A percentile compares a stretch with the other conserved stretches of the same genome.
Conservation (phyloP, 2,113 vertebrate species). For the Rafetus swinhoei region DNA sequence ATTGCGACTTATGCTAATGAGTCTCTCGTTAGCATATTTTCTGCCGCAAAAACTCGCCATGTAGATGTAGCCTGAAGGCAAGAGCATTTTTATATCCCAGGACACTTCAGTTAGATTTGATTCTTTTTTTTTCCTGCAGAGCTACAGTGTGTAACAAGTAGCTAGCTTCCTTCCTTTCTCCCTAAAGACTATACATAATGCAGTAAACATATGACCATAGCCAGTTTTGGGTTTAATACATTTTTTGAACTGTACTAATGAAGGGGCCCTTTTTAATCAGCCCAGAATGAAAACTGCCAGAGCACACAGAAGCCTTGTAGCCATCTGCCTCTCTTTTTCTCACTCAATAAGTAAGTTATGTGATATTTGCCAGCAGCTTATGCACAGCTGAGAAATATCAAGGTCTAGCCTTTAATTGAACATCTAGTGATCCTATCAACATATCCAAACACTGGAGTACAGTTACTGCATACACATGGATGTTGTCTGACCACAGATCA, state of each 20-base stretch:
- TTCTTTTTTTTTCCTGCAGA: neutral
- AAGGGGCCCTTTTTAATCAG: constrained; percentile 2
- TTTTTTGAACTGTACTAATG: neutral
- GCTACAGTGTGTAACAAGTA: neutral
- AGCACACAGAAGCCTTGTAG: neutral
- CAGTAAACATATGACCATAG: neutral
- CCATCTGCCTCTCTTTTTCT: rapidly evolving
- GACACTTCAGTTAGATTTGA: neutral
- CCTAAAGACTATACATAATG: neutral
- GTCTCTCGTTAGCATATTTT: no score
- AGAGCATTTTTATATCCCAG: neutral
- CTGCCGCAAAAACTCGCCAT: no score
- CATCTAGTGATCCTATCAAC: neutral
- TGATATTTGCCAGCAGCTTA: neutral
- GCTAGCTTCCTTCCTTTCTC: neutral
- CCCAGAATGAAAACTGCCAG: neutral
- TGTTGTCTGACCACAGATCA: neutral
- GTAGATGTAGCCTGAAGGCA: neutral
- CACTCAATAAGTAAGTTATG: neutral
- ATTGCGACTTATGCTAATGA: no score
- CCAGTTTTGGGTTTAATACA: neutral
- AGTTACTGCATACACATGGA: neutral
- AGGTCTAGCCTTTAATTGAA: neutral
- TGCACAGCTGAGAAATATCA: neutral
- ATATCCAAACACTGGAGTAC: neutral